These are phyloP conservation scores for Cephus spinipes DNA, from an alignment of 2,888 invertebrate species.

Conservation along the genomic window DNA sequence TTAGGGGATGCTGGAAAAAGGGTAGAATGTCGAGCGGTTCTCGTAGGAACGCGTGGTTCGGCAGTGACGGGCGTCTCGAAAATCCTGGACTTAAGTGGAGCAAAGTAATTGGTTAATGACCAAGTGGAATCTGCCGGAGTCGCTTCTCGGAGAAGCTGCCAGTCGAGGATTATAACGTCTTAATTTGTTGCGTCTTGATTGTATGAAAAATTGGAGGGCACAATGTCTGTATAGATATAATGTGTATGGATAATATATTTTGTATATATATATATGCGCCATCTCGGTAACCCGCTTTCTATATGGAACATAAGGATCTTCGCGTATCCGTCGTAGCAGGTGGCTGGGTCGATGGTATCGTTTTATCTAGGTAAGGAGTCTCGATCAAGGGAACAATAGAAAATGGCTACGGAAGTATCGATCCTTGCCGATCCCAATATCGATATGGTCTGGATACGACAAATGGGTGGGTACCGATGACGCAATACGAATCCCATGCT, in stretches of 20 bases:
- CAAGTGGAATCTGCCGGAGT: constrained; percentile 26
- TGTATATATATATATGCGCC: neutral
- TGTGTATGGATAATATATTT: neutral
- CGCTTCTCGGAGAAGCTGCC: neutral
- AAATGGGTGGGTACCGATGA: neutral
- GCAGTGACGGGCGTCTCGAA: constrained; percentile 20
- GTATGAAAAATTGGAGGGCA: neutral
- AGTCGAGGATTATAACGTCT: neutral
- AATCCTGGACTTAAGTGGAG: constrained; percentile 15
- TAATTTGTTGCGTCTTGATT: neutral
- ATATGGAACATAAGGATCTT: neutral
- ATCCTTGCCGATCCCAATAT: neutral
- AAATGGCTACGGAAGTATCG: neutral
- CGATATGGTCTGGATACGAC: neutral
- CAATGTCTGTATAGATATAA: neutral
- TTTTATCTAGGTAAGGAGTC: neutral
- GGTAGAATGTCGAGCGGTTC: constrained; percentile 35
- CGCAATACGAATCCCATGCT: neutral
- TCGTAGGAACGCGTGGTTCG: constrained; percentile 29
- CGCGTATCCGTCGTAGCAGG: neutral
- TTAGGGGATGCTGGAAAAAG: constrained; percentile 22
- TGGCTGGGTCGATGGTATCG: neutral
- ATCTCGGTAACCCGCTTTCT: neutral
- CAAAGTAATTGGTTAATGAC: constrained; percentile 44
- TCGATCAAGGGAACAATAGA: neutral